Evolutionary conservation across 23 tunicate species (phyloP).

Genomic region (Diplosoma virens): DNA sequence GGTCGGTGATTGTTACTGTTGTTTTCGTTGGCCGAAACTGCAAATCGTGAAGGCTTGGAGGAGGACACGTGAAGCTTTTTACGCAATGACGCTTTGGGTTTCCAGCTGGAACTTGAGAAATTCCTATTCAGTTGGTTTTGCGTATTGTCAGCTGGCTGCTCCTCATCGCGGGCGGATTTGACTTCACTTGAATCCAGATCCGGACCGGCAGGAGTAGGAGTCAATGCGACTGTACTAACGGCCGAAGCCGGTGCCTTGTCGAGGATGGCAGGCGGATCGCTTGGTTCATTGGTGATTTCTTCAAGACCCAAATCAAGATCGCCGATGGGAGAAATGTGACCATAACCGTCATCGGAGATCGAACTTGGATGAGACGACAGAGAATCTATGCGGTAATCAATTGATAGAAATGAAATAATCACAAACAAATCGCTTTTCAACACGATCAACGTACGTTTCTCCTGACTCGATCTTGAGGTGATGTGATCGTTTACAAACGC

Average conservation of each 20-base stretch:
- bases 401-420: no score
- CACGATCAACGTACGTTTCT: no score
- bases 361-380: slow-evolving; percentile 1
- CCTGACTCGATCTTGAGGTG: no score
- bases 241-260: background rate
- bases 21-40: background rate
- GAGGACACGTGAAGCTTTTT: background rate
- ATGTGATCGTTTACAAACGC: no score
- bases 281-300: slow-evolving; percentile 3
- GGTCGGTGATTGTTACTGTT: no score
- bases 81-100: background rate
- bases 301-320: slow-evolving; percentile 50
- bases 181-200: no score
- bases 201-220: background rate
- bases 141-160: background rate
- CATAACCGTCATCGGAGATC: slow-evolving; percentile 50
- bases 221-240: background rate
- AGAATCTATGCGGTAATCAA: no score
- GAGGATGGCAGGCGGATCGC: background rate
- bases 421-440: no score
- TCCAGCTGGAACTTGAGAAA: background rate
- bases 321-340: slow-evolving; percentile 60
- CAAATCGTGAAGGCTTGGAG: background rate
- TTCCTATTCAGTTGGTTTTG: background rate
- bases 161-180: background rate